A percentile compares a stretch with the other conserved stretches of the same genome.
Evolutionary conservation across 2,113 vertebrate genomes (phyloP).

Genomic region (Thinocorus orbignyianus): DNA sequence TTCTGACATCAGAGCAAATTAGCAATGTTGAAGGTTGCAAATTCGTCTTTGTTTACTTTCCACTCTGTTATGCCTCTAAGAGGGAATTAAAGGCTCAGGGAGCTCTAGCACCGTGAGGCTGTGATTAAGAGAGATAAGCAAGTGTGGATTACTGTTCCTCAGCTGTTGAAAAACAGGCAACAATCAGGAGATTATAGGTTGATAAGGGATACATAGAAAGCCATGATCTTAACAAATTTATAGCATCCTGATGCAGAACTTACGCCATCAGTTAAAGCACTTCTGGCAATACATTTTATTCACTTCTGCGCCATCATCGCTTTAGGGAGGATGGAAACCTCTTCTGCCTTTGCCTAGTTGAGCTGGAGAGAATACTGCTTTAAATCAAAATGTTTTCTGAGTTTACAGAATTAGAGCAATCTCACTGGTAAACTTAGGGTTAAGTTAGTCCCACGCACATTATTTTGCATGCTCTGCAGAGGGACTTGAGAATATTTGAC

Average conservation of each 20-base stretch:
- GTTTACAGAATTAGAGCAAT: not conserved
- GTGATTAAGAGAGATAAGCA: slow-evolving; percentile 83
- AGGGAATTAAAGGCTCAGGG: slow-evolving; percentile 84
- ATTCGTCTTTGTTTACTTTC: slow-evolving; percentile 86
- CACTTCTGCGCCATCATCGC: not conserved
- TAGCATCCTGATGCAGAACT: slow-evolving; percentile 40
- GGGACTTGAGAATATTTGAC: not conserved
- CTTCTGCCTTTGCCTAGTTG: not conserved
- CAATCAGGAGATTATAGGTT: slow-evolving; percentile 79
- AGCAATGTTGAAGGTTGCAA: slow-evolving; percentile 80
- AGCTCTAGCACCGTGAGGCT: slow-evolving; percentile 72
- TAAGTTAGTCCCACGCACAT: not conserved
- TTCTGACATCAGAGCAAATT: slow-evolving; percentile 87
- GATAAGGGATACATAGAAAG: slow-evolving; percentile 75
- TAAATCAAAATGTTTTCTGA: not conserved
- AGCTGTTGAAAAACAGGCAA: slow-evolving; percentile 77
- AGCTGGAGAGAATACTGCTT: not conserved
- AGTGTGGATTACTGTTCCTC: slow-evolving; percentile 81
- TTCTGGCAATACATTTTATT: not conserved
- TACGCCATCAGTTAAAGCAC: not conserved
- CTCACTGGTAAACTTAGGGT: not conserved
- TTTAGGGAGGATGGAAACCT: not conserved
- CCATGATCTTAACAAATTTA: slow-evolving; percentile 68
- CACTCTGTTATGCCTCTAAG: slow-evolving; percentile 79
- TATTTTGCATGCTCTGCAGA: not conserved